Conservation (phyloP, 1,140 invertebrate species). For the Geopemphigus sp. region DNA sequence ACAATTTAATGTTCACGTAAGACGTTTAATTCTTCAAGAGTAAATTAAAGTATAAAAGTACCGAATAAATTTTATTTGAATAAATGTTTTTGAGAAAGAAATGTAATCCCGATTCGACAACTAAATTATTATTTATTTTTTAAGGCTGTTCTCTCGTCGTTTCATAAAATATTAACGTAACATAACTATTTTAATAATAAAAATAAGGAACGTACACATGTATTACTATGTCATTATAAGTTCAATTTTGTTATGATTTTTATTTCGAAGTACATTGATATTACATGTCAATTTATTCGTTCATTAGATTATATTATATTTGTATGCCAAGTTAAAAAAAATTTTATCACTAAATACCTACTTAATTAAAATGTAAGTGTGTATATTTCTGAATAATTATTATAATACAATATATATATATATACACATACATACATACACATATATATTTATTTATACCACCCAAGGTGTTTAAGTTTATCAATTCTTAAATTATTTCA, state of each 20-base stretch:
- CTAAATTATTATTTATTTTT: no score
- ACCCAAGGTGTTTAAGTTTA: background rate
- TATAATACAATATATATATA: background rate
- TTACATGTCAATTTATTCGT: background rate
- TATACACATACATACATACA: background rate
- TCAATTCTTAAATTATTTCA: background rate
- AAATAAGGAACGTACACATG: background rate
- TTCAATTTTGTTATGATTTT: background rate
- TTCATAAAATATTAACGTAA: background rate
- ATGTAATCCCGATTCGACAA: no score
- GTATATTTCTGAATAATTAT: background rate
- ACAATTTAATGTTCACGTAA: no score
- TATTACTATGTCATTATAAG: background rate
- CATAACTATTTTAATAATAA: background rate
- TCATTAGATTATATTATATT: no score
- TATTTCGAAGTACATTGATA: background rate
- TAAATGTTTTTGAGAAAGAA: no score
- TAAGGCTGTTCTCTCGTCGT: no score
- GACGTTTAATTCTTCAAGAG: no score
- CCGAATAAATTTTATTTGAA: no score
- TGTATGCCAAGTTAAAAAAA: no score
- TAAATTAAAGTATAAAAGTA: no score
- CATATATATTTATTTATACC: background rate
- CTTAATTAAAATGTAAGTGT: background rate
- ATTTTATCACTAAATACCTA: no score